Percentiles rank a stretch among this genome's conserved stretches.
Evolutionary conservation across 2,888 invertebrate species (phyloP).

Genomic region (Papilio gigon): DNA sequence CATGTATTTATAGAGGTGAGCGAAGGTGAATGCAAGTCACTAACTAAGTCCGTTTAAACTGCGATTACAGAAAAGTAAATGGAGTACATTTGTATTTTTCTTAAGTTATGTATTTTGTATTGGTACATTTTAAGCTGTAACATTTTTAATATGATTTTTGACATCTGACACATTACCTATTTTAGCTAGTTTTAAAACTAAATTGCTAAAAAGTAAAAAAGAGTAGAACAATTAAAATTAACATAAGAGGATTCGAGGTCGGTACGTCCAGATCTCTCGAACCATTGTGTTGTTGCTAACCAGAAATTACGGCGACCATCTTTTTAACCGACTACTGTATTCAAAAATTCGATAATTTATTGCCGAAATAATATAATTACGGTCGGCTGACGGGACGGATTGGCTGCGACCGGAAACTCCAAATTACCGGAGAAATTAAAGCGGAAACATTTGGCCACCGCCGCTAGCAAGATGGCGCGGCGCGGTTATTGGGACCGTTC

Average conservation of each 20-base stretch:
- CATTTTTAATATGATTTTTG: too few species aligned
- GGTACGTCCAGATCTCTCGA: slow-evolving; percentile 13
- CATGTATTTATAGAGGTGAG: slow-evolving; percentile 40
- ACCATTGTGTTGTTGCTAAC: slow-evolving; percentile 63
- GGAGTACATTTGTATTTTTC: background rate
- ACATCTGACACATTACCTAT: too few species aligned
- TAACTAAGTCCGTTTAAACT: slow-evolving; percentile 32
- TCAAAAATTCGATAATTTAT: slow-evolving; percentile 82
- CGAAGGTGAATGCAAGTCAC: slow-evolving; percentile 38
- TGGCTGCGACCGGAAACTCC: slow-evolving; percentile 79
- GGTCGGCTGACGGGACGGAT: slow-evolving; percentile 79
- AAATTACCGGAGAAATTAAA: slow-evolving; percentile 83
- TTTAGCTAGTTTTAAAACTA: too few species aligned
- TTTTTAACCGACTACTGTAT: slow-evolving; percentile 76
- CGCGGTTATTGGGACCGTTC: slow-evolving; percentile 74
- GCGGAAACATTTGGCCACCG: slow-evolving; percentile 81
- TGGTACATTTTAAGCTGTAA: background rate
- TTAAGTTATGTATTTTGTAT: background rate
- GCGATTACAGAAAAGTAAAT: slow-evolving; percentile 16
- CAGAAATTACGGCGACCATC: slow-evolving; percentile 71
- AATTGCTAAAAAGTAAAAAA: background rate
- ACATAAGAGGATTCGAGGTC: slow-evolving; percentile 19
- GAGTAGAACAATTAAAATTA: background rate
- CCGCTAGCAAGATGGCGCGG: slow-evolving; percentile 81
- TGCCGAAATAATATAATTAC: slow-evolving; percentile 83